A percentile compares a stretch with the other conserved stretches of the same genome.
Evolutionary conservation across 2,888 invertebrate species (phyloP).

Genomic region (Pristionchus japonicus): DNA sequence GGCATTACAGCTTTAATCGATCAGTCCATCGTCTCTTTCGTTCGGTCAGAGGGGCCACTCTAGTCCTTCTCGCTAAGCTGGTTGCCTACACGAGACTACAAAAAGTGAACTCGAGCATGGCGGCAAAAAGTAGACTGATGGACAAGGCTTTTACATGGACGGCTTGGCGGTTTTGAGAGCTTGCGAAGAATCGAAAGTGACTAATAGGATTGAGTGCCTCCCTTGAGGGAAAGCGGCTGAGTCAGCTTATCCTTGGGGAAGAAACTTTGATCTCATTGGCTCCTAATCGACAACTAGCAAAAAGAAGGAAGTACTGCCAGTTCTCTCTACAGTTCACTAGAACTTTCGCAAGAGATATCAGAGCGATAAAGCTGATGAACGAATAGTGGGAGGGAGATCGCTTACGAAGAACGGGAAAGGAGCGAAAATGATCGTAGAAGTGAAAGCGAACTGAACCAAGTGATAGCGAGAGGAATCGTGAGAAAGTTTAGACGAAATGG

Average conservation of each 20-base stretch:
- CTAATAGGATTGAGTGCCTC: background rate
- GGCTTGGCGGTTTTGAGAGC: background rate
- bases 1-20: background rate
- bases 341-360: background rate
- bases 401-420: background rate
- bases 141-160: background rate
- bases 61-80: background rate
- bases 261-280: background rate
- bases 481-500: background rate
- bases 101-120: background rate
- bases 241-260: background rate
- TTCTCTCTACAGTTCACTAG: background rate
- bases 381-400: background rate
- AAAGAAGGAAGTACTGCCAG: background rate
- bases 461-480: background rate
- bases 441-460: background rate
- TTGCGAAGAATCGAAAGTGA: background rate
- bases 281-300: background rate
- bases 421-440: background rate
- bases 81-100: background rate
- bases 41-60: background rate
- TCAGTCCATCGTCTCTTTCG: background rate
- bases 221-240: background rate
- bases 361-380: background rate
- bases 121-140: background rate